Evolutionary conservation across 2,113 vertebrate species (phyloP).

Genomic region (Prietella phreatophila): DNA sequence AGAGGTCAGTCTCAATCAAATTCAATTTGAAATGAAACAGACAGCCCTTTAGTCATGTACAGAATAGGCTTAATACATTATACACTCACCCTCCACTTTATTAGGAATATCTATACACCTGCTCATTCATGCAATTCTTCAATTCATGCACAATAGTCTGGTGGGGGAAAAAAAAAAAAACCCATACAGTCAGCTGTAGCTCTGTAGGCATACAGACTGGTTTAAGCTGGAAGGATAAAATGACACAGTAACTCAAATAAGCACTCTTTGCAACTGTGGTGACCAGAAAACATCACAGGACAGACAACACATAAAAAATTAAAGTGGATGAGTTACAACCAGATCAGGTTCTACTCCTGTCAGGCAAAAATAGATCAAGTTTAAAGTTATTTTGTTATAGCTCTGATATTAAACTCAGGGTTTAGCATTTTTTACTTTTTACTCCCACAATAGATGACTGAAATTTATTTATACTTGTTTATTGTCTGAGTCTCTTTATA

Average conservation of each 20-base stretch:
- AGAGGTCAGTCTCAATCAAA: constrained; percentile 7
- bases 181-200: too few species aligned
- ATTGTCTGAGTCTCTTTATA: neutral
- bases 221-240: neutral
- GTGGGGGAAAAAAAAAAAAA: too few species aligned
- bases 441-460: neutral
- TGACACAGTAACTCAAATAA: neutral
- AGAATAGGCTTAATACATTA: neutral
- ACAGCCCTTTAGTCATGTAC: constrained; percentile 2
- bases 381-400: neutral
- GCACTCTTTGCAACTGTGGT: neutral
- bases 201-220: neutral
- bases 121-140: neutral
- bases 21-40: neutral
- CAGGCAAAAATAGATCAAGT: neutral
- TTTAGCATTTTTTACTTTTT: neutral
- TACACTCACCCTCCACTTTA: neutral
- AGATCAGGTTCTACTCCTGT: neutral
- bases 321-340: neutral
- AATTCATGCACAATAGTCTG: neutral
- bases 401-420: neutral
- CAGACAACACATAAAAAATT: neutral
- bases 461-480: neutral
- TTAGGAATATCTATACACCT: neutral
- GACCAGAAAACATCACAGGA: neutral